Evolutionary conservation across 2,888 invertebrate genomes (phyloP), one percentile per base, ranked within the genome.

Genomic region (Eumacrocentrus americanus): DNA sequence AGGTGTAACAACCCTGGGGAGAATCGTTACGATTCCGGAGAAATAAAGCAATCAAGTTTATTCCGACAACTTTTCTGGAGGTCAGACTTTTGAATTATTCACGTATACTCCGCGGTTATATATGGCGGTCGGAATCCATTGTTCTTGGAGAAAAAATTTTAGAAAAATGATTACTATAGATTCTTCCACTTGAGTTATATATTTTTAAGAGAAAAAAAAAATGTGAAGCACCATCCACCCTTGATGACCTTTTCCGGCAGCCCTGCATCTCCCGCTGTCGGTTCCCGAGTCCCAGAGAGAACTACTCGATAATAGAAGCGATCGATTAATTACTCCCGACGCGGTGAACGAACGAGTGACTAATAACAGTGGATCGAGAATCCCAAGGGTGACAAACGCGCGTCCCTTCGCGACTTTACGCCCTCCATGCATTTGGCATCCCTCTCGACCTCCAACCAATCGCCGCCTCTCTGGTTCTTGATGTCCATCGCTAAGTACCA

Each of bases 301-400:
- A n/a, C 61, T 56, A 58, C 53, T 62, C 62, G 67, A 63, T 67
- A 67, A 67, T 60, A 64, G 62, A 55, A 58, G 16, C 50, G 60
- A 58, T 64, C 65, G 64, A 68, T 68, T 69, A 68, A 69, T 68
- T 69, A 69, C 64, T 56, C 58, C 46, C 48, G 61, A 56, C 42
- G 42, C 58, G 55, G 55, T 42, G 63, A 58, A 62, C 61, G 59
- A 64, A 65, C 63, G 64, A 61, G 60, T 60, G 60, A 60, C 60
- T 60, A 60, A 60, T 60, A 54, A 60, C 48, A 60, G 53, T 60
- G 60, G 60, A 60, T 60, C 40, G 60, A 54, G 48, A 59, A 47
- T 53, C 54, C 60, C 54, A 46, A 38, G 52, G 60, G 54, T 60
- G 54, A 60, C 60, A 60, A 60, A 60, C 47, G 60, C 47, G 60